Conservation (phyloP, 64 coral and sea anemone species). For the Pachyseris speciosa region DNA sequence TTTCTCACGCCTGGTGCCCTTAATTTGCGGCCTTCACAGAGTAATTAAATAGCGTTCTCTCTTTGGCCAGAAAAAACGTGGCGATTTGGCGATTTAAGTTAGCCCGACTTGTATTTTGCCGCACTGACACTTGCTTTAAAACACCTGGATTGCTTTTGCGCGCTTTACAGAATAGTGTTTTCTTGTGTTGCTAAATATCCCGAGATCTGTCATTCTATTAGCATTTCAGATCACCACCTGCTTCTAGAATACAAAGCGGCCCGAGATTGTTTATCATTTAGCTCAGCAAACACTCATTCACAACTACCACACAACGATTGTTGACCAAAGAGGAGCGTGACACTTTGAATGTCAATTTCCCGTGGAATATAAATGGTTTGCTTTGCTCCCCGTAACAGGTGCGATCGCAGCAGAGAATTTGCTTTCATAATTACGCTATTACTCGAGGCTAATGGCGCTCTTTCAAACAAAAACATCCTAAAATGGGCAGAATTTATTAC, state of each 20-base stretch:
- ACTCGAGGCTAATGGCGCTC: constrained; percentile 34
- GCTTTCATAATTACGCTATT: constrained; percentile 30
- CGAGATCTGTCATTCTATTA: constrained; percentile 81
- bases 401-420: background rate
- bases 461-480: constrained; percentile 35
- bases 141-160: constrained; percentile 21
- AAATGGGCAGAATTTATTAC: constrained; percentile 26
- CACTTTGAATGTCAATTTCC: constrained; percentile 48
- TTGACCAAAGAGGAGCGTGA: constrained; percentile 61
- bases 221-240: constrained; percentile 87
- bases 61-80: background rate
- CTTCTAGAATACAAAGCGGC: constrained; percentile 52
- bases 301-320: constrained; percentile 62
- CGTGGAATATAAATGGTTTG: constrained; percentile 48
- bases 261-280: constrained; percentile 89
- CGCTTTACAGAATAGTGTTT: constrained; percentile 45
- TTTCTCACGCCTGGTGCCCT: background rate
- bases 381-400: constrained; percentile 23
- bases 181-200: constrained; percentile 69
- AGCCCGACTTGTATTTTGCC: background rate
- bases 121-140: background rate
- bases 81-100: background rate
- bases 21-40: constrained; percentile 11
- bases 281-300: constrained; percentile 76
- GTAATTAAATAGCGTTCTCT: constrained; percentile 23